A percentile compares a stretch with the other conserved stretches of the same genome.
Evolutionary conservation across 2,113 vertebrate genomes (phyloP).

Genomic region (Falco punctatus): DNA sequence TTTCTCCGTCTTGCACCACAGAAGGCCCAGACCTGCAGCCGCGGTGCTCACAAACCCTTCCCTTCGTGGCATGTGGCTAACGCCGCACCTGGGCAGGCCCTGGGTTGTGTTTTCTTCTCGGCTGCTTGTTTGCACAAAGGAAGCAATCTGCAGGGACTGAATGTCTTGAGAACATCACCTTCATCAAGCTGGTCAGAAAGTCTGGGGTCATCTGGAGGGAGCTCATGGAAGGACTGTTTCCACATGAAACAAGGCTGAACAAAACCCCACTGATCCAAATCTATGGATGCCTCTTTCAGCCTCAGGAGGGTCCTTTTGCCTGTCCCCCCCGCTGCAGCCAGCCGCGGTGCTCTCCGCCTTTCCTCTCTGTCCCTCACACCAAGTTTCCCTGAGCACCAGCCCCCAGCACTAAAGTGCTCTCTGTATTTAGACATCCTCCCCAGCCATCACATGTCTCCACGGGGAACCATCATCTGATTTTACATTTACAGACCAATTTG

Average conservation of each 20-base stretch:
- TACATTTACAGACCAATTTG: not conserved
- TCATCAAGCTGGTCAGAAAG: not conserved
- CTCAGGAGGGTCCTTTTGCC: not conserved
- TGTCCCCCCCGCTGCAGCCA: not conserved
- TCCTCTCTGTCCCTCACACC: not conserved
- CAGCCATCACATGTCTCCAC: not conserved
- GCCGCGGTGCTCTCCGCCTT: not conserved
- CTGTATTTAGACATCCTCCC: not conserved
- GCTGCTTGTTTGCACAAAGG: not conserved
- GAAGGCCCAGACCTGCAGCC: not conserved
- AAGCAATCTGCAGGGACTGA: not conserved
- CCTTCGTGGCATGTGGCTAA: not conserved
- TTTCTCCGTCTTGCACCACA: not conserved
- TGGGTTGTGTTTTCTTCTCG: not conserved
- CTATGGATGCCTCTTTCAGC: not conserved
- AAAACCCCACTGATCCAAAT: not conserved
- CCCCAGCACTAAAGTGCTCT: not conserved
- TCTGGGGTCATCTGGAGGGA: not conserved
- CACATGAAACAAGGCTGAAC: not conserved
- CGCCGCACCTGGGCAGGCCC: fast-evolving
- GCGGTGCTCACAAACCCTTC: not conserved
- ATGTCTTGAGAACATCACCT: not conserved
- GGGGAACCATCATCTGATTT: not conserved
- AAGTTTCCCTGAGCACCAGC: not conserved
- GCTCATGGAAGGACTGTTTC: not conserved